Percentiles rank a stretch among this genome's conserved stretches.
phyloP scores from a whole-genome alignment of 2,797 vertebrate genomes.

The Oreonectes daqikongensis region DNA sequence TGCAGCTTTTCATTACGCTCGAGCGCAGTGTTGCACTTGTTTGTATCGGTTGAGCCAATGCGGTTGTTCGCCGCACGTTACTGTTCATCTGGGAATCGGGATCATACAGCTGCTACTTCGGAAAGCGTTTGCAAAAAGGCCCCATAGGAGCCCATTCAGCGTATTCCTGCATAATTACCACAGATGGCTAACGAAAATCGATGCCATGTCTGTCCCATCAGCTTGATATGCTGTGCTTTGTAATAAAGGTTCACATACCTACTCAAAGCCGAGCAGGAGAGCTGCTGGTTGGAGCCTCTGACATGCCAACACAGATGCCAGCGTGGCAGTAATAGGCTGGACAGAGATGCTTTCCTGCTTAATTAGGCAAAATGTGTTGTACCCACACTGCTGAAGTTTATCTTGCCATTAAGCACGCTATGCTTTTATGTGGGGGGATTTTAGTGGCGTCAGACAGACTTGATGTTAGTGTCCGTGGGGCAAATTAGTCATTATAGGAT shows the following conservation, averaged over 20 bases:
- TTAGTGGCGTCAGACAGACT: constrained; percentile 55
- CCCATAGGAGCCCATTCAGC: constrained; percentile 67
- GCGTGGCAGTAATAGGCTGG: constrained; percentile 20
- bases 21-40: constrained; percentile 37
- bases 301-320: constrained; percentile 27
- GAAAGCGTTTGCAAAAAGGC: constrained; percentile 60
- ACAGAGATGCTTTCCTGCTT: constrained; percentile 45
- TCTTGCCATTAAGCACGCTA: constrained; percentile 51
- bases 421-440: constrained; percentile 54
- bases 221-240: constrained; percentile 55
- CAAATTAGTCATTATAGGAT: constrained; percentile 43
- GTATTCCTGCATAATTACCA: constrained; percentile 74
- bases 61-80: constrained; percentile 54
- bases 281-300: constrained; percentile 4
- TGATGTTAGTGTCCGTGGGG: constrained; percentile 48
- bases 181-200: constrained; percentile 73
- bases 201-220: constrained; percentile 62
- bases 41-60: constrained; percentile 10
- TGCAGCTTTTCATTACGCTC: constrained; percentile 60
- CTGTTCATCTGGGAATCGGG: constrained; percentile 64
- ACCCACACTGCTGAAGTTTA: constrained; percentile 58
- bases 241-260: constrained; percentile 67
- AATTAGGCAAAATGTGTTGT: constrained; percentile 50
- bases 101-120: constrained; percentile 65
- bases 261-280: constrained; percentile 47